A percentile compares a stretch with the other conserved stretches of the same genome.
These are phyloP conservation scores for Nomada fucata DNA, from an alignment of 2,888 invertebrate genomes.

Conservation along the genomic window DNA sequence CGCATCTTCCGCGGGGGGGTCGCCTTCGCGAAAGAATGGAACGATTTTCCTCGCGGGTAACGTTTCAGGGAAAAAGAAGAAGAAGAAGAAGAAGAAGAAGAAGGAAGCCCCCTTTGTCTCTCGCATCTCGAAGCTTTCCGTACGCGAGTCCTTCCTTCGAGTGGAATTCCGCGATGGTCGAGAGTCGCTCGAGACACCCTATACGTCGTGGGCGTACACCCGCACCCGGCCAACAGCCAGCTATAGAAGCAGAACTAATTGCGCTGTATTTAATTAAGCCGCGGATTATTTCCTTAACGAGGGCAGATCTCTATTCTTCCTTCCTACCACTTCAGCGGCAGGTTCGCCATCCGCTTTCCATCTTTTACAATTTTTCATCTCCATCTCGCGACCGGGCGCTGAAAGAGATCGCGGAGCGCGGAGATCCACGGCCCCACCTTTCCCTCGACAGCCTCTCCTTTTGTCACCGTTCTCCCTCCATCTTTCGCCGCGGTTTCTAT, in stretches of 20 bases:
- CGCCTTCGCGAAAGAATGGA: background rate
- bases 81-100: too few species aligned
- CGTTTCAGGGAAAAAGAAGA: background rate
- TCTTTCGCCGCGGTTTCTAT: constrained; percentile 2
- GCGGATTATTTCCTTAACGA: constrained; percentile 77
- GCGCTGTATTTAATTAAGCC: constrained; percentile 78
- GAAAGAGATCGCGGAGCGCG: constrained; percentile 1
- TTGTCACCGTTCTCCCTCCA: background rate
- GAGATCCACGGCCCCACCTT: constrained; percentile 17
- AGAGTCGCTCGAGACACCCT: constrained; percentile 13
- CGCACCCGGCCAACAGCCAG: constrained; percentile 11
- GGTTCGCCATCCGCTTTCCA: constrained; percentile 48
- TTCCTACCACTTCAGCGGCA: constrained; percentile 61
- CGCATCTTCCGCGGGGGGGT: background rate
- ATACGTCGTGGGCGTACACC: constrained; percentile 22
- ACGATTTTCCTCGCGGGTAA: too few species aligned
- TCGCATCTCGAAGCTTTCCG: background rate
- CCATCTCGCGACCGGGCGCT: background rate
- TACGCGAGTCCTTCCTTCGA: background rate
- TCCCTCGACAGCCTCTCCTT: constrained; percentile 11
- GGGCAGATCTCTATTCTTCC: constrained; percentile 71
- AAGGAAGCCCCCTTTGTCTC: background rate
- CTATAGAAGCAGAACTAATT: constrained; percentile 73
- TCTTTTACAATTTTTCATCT: constrained; percentile 63
- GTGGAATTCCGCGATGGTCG: background rate